Evolutionary conservation across 2,113 vertebrate genomes (phyloP).

Genomic region (Rynchops niger): DNA sequence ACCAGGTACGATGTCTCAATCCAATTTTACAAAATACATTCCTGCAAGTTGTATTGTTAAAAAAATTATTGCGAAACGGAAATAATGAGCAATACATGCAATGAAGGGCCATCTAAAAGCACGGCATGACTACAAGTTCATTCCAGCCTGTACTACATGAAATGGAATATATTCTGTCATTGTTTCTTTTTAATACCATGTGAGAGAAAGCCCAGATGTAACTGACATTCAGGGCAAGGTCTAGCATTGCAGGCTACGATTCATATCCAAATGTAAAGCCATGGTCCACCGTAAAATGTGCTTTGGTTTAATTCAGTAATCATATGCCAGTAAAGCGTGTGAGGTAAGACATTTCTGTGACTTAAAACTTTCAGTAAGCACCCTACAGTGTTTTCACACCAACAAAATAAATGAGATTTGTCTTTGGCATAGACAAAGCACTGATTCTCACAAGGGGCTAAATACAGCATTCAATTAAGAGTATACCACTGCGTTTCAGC

Average conservation of each 20-base stretch:
- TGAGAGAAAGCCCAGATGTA: background rate
- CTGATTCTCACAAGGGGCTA: background rate
- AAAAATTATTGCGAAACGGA: background rate
- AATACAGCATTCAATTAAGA: conserved; percentile 21
- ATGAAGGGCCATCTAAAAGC: background rate
- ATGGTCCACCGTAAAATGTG: background rate
- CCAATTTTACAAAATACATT: background rate
- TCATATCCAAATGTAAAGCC: background rate
- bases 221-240: background rate
- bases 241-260: background rate
- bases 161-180: background rate
- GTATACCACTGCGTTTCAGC: background rate
- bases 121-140: background rate
- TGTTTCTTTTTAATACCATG: background rate
- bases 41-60: background rate
- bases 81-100: background rate
- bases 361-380: background rate
- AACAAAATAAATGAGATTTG: conserved; percentile 26
- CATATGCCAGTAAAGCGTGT: background rate
- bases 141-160: background rate
- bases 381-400: background rate
- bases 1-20: background rate
- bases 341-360: background rate
- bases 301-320: conserved; percentile 6
- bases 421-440: conserved; percentile 16